Conservation (phyloP, 2,113 vertebrate species). For the Procavia capensis region DNA sequence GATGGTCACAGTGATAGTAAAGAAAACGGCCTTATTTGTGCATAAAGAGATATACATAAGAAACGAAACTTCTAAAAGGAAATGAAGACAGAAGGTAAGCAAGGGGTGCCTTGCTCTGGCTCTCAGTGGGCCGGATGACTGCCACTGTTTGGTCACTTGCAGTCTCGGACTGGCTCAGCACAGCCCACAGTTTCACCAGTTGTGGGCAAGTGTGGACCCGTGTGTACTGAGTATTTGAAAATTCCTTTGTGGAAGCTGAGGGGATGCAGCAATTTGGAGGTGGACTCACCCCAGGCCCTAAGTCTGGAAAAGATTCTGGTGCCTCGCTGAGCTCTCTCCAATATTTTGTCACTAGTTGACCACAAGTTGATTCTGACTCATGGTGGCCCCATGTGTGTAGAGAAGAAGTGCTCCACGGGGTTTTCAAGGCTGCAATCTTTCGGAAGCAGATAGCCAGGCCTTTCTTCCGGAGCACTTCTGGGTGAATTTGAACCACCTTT, state of each 20-base stretch:
- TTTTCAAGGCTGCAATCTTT: not conserved
- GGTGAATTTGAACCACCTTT: not conserved
- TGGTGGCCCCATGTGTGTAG: not conserved
- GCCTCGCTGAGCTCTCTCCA: not conserved
- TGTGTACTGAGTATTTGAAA: not conserved
- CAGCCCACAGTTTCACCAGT: not conserved
- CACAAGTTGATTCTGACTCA: not conserved
- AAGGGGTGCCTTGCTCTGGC: not conserved
- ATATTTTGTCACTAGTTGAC: not conserved
- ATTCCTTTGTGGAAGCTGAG: not conserved
- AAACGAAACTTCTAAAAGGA: not conserved
- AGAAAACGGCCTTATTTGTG: not conserved
- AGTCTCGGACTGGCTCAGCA: accelerated
- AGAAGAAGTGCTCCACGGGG: not conserved
- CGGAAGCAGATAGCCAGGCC: not conserved
- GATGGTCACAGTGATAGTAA: not conserved
- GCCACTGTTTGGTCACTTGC: not conserved
- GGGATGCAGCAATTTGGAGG: not conserved
- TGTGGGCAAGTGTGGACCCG: not conserved
- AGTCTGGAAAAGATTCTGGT: not conserved
- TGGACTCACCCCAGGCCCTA: not conserved
- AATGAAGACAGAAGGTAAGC: not conserved
- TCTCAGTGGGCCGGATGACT: accelerated
- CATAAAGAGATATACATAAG: not conserved
- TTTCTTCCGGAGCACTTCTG: not conserved